Percentiles rank a stretch among this genome's conserved stretches.
Conservation (phyloP, 2,113 vertebrate genomes). For the Cyanoramphus novaezelandiae region DNA sequence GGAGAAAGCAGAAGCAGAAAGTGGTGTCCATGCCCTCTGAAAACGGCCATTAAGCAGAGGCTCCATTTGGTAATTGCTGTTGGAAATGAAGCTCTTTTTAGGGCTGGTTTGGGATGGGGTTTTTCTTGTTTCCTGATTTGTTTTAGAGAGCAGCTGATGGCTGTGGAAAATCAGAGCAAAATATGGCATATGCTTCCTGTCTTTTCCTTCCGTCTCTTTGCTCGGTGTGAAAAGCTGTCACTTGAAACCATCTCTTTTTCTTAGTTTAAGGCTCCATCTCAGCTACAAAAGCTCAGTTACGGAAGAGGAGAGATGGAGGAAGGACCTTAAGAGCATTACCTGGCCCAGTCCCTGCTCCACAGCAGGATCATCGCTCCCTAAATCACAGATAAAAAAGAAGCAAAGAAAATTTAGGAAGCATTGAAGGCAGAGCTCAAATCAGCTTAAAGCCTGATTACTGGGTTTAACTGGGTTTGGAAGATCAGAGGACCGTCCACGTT, state of each 20-base stretch:
- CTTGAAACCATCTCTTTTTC: not conserved
- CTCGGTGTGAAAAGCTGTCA: constrained; percentile 20
- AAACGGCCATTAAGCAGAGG: constrained; percentile 11
- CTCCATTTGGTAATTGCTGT: not conserved
- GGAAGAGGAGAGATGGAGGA: not conserved
- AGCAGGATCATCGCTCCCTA: constrained; percentile 1
- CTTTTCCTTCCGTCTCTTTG: not conserved
- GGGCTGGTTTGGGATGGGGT: not conserved
- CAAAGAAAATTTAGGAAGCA: not conserved
- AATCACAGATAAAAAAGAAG: constrained; percentile 5
- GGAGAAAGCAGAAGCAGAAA: constrained; percentile 40
- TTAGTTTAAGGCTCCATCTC: not conserved
- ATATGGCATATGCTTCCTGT: not conserved
- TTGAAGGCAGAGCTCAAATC: constrained; percentile 45
- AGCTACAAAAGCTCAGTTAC: not conserved
- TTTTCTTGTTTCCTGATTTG: not conserved
- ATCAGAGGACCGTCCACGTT: constrained; percentile 10
- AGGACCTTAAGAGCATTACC: constrained; percentile 30
- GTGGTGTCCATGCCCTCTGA: constrained; percentile 24
- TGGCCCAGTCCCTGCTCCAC: not conserved
- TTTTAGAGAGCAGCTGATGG: not conserved
- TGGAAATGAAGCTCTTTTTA: constrained; percentile 2
- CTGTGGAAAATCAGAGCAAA: not conserved
- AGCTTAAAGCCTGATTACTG: constrained; percentile 52
- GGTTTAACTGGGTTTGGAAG: constrained; percentile 58